Evolutionary conservation across 2,797 vertebrate genomes (phyloP), one percentile per base, ranked within the genome.

Genomic region (Enteromius paludinosus): DNA sequence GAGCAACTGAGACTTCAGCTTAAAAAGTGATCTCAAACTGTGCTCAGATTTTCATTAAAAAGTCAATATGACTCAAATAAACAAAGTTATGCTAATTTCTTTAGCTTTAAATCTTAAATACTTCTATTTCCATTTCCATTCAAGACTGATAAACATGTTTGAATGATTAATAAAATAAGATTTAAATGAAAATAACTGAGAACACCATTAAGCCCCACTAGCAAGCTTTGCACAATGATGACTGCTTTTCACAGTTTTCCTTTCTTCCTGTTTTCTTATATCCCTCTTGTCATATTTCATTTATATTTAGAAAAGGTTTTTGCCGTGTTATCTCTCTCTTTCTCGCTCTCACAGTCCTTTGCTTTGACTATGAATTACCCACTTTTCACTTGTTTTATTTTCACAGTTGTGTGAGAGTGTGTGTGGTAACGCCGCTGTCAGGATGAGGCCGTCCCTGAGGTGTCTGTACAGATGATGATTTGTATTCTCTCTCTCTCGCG

Each of bases 381-480:
- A 45, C 62, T 76, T 83, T 76, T 68, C 64, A 61, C 72, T 83
- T 18, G 25, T 73, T 82, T 74, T 76, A 83, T 83, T 83, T 83
- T 77, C 73, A 77, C 81, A 83, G 81, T 77, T 77, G 81, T 75
- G 64, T 47, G 68, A 77, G 85, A 87, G 82, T 52, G 81, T 77
- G 41, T 83, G 87, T 91, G 93, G 92, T 92, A 90, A 92, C 35
- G 93, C 94, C 92, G 92, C 94, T 96, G 95, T 96, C 95, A 77
- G 73, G 73, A 96, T 95, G 95, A 96, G 96, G 95, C 91, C 91
- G 92, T 96, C 96, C 95, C 96, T n/a, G 82, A 97, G 96, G 96
- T 96, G 95, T 96, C 94, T 90, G 95, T 62, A 90, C 94, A 94
- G 93, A 93, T 93, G 94, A 89, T 74, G 70, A 73, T 81, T 82